phyloP scores from a whole-genome alignment of 1,140 invertebrate species.

The Drosophila nebulosa region DNA sequence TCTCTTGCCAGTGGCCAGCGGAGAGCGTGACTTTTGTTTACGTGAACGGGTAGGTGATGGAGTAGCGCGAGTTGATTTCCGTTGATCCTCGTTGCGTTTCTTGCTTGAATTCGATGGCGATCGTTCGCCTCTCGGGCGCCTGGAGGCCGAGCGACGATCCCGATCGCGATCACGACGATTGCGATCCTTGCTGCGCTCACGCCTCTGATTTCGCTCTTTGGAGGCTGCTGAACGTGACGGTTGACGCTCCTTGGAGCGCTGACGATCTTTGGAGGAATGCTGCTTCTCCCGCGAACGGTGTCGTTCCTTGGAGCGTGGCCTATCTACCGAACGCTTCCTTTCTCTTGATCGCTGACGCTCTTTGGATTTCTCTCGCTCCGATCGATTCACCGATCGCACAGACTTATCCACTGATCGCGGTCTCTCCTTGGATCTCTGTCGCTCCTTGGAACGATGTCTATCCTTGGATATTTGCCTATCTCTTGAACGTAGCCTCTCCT shows the following conservation, averaged over 20 bases:
- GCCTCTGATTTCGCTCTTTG: constrained; percentile 6
- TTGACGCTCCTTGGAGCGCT: constrained; percentile 28
- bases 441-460: constrained; percentile 6
- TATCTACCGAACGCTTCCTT: constrained; percentile 11
- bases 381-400: not conserved
- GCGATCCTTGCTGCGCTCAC: constrained; percentile 35
- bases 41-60: constrained; percentile 28
- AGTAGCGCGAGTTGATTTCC: constrained; percentile 29
- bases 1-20: not conserved
- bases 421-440: constrained; percentile 29
- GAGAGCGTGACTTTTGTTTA: constrained; percentile 9
- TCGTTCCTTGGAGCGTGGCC: constrained; percentile 17
- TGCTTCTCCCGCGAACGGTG: constrained; percentile 4
- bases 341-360: constrained; percentile 36
- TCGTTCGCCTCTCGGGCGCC: not conserved
- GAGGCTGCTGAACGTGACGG: constrained; percentile 9
- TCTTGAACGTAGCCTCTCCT: constrained; percentile 21
- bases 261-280: constrained; percentile 27
- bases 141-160: constrained; percentile 8
- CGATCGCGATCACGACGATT: constrained; percentile 16
- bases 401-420: constrained; percentile 14
- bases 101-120: constrained; percentile 21
- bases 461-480: constrained; percentile 18
- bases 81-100: constrained; percentile 12
- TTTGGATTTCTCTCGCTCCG: constrained; percentile 23